Evolutionary conservation across 2,888 invertebrate species (phyloP).

Genomic region (Salticus scenicus): DNA sequence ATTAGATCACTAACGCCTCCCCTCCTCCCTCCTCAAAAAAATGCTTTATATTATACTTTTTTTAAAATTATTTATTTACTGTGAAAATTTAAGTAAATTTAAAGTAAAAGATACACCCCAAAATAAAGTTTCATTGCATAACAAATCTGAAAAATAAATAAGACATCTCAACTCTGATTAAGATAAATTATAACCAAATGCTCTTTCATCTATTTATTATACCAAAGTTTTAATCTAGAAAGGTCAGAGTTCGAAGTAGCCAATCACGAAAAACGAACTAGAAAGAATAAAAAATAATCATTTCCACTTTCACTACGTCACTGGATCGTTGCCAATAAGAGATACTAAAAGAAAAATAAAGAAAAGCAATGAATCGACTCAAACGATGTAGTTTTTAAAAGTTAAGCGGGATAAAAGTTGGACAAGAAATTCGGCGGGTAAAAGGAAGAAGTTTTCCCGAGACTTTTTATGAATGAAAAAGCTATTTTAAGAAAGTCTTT

Average conservation of each 20-base stretch:
- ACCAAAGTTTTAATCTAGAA: not conserved
- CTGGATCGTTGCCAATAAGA: slow-evolving; percentile 50
- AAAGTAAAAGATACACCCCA: too few species aligned
- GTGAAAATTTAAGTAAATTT: too few species aligned
- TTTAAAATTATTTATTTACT: too few species aligned
- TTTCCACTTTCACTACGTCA: slow-evolving; percentile 27
- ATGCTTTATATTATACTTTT: too few species aligned
- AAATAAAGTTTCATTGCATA: too few species aligned
- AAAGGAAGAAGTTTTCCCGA: not conserved
- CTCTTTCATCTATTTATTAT: not conserved
- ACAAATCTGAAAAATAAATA: too few species aligned
- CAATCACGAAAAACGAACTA: not conserved
- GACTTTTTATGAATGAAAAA: not conserved
- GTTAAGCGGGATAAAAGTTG: not conserved
- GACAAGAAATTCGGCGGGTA: not conserved
- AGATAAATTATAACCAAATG: not conserved
- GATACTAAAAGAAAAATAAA: not conserved
- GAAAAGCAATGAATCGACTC: slow-evolving; percentile 37
- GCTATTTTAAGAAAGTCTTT: not conserved
- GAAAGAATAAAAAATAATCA: slow-evolving; percentile 22
- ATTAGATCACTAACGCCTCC: too few species aligned
- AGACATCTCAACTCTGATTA: too few species aligned
- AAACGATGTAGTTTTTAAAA: slow-evolving; percentile 26
- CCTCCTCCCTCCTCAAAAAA: too few species aligned
- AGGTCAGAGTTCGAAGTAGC: slow-evolving; percentile 24